Evolutionary conservation across 2,113 vertebrate species (phyloP), one percentile per base, ranked within the genome.

Genomic region (Passer domesticus): DNA sequence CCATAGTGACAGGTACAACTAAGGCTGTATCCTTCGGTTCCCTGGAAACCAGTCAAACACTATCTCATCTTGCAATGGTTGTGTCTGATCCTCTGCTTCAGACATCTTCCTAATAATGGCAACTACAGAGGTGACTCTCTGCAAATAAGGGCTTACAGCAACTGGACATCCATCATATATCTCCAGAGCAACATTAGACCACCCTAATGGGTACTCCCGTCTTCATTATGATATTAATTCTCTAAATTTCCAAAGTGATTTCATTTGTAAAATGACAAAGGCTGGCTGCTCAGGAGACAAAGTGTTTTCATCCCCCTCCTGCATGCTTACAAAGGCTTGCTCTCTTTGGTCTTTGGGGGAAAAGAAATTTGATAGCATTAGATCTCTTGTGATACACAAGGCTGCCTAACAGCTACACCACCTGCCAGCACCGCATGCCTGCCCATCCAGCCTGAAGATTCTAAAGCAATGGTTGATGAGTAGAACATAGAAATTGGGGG

Each of bases 211-310:
- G 98, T 98, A 98, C 98, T 98, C 97, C 89, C 95, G 97, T 98
- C 98, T 99, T 99, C 99, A 99, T 99, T 99, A 99, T 98, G 99
- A 98, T 99, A 99, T 99, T 99, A 99, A 99, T 99, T 99, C 98
- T 98, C 98, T 97, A 97, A 97, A 98, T 99, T 99, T 99, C 98
- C 98, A 97, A 99, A 99, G 98, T 98, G 98, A 99, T 98, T 99
- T 98, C 98, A 99, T 99, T 98, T 98, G 97, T 99, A 98, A 99
- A 98, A 98, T 99, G 99, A 99, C 98, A 98, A 98, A 98, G 97
- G 96, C 98, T 98, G 97, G 97, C 98, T 98, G 98, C 98, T 98
- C 96, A 97, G 96, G 97, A 98, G 98, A 99, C 98, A 98, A 98
- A 98, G 98, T 98, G 98, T 99, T 99, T 98, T 98, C 98, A 98